These are phyloP conservation scores for Odontophorus gujanensis DNA, from an alignment of 2,113 vertebrate species.

Conservation along the genomic window DNA sequence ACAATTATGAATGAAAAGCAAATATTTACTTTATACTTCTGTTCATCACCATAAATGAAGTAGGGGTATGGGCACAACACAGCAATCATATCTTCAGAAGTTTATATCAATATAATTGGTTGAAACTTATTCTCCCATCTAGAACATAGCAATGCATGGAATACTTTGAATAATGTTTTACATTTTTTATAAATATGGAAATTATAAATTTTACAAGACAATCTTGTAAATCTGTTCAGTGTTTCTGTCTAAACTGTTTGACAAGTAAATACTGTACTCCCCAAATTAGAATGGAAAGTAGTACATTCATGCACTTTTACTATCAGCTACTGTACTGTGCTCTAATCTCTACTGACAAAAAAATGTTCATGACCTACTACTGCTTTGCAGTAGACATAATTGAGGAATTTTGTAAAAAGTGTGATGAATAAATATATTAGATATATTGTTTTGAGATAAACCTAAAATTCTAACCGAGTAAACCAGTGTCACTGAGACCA, in stretches of 20 bases:
- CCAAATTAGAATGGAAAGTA: neutral
- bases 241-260: neutral
- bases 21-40: conserved; percentile 35
- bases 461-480: neutral
- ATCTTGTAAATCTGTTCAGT: neutral
- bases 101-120: neutral
- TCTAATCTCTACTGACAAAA: neutral
- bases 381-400: neutral
- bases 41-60: neutral
- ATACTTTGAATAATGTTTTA: neutral
- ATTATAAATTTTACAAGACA: neutral
- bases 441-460: neutral
- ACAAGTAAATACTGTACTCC: neutral
- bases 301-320: neutral
- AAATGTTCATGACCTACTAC: neutral
- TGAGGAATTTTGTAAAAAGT: neutral
- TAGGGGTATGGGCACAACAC: neutral
- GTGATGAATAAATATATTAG: neutral
- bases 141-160: neutral
- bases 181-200: neutral
- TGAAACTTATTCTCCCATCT: neutral
- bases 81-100: neutral
- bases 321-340: neutral
- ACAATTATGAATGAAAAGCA: neutral
- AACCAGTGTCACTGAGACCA: neutral